Evolutionary conservation across 2,888 invertebrate genomes (phyloP).

Genomic region (Merodon equestris): DNA sequence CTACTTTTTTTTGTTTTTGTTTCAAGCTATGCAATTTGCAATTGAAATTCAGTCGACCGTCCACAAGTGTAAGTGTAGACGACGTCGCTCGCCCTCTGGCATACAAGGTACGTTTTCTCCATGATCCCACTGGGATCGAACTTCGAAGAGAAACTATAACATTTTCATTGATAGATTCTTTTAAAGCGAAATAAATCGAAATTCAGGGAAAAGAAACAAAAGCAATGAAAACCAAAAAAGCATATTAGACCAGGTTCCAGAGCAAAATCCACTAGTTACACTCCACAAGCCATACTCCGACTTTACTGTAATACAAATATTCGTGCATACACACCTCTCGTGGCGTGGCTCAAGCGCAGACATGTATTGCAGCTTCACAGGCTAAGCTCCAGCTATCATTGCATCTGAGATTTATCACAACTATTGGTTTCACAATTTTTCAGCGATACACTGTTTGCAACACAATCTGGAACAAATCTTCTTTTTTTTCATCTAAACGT

Average conservation of each 20-base stretch:
- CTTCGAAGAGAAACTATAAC: constrained; percentile 44
- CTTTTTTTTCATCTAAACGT: constrained; percentile 35
- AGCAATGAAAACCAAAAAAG: background rate
- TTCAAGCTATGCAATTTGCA: constrained; percentile 57
- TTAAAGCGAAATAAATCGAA: constrained; percentile 56
- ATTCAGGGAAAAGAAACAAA: constrained; percentile 52
- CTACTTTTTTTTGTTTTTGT: constrained; percentile 16
- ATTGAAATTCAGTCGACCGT: constrained; percentile 62
- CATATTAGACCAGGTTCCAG: too few species aligned
- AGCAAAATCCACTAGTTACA: constrained; percentile 19
- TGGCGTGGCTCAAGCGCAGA: constrained; percentile 21
- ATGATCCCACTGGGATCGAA: constrained; percentile 36
- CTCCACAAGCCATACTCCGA: constrained; percentile 18
- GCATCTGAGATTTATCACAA: constrained; percentile 66
- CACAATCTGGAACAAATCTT: constrained; percentile 67
- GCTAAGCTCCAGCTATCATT: constrained; percentile 36
- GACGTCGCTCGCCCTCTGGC: constrained; percentile 7
- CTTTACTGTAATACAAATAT: constrained; percentile 3
- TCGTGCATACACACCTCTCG: constrained; percentile 7
- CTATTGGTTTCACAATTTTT: constrained; percentile 69
- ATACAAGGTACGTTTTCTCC: background rate
- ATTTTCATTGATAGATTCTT: constrained; percentile 62
- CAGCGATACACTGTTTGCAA: constrained; percentile 67
- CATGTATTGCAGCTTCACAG: constrained; percentile 14
- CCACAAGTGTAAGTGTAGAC: constrained; percentile 54